These are phyloP conservation scores for Venusia cambrica DNA, from an alignment of 2,888 invertebrate species.

Conservation along the genomic window DNA sequence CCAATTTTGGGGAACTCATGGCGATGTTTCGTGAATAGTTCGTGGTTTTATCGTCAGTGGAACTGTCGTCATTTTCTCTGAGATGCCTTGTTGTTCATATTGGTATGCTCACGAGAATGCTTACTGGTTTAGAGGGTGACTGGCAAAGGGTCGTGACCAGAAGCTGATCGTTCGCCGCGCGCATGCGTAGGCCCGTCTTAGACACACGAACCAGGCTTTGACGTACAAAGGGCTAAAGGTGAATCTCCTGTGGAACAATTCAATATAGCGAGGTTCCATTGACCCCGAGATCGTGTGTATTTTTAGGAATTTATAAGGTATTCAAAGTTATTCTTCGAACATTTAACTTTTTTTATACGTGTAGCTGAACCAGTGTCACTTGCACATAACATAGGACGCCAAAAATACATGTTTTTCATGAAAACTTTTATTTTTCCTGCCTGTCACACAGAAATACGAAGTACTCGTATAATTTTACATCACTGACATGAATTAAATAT, in stretches of 20 bases:
- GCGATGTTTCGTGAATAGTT: slow-evolving; percentile 8
- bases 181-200: slow-evolving; percentile 11
- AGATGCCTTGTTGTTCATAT: slow-evolving; percentile 7
- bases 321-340: too few relatives aligned
- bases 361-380: too few relatives aligned
- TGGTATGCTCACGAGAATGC: slow-evolving; percentile 4
- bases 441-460: too few relatives aligned
- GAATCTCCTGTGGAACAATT: slow-evolving; percentile 3
- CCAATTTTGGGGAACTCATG: slow-evolving; percentile 73
- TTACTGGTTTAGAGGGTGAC: slow-evolving; percentile 18
- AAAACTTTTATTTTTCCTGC: too few relatives aligned
- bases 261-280: neutral
- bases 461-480: too few relatives aligned
- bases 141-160: slow-evolving; percentile 12
- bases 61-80: slow-evolving; percentile 9
- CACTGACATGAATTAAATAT: too few relatives aligned
- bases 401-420: too few relatives aligned
- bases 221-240: neutral
- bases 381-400: too few relatives aligned
- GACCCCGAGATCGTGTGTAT: neutral
- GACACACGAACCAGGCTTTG: slow-evolving; percentile 3
- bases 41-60: slow-evolving; percentile 13
- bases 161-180: slow-evolving; percentile 15
- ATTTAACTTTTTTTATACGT: too few relatives aligned
- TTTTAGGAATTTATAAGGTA: too few relatives aligned